Base-by-base conservation (phyloP, 2,888 invertebrate genomes). In the Cylindroiulus punctatus region DNA sequence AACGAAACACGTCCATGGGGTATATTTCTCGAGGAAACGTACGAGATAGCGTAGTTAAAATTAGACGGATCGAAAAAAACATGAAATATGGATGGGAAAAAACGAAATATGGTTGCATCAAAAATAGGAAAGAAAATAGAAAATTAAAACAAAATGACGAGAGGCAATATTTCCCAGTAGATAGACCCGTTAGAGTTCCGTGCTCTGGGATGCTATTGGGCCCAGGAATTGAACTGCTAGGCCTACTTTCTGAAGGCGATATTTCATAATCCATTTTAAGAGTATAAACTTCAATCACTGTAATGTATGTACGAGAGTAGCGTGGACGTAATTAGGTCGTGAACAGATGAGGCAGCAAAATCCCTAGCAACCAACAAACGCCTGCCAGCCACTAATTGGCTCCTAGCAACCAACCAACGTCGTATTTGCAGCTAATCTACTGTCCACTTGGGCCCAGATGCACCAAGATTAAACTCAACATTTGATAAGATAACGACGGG, bases 261-360 rank as follows among this genome's bases (percentile, higher is more conserved):
- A 76, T 76, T 76, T 76, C 76, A 76, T 76, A 76, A 76, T 76
- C 76, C 30, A 30, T 76, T 76, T 76, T 76, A 76, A 76, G 76
- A 76, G 76, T 76, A 76, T 76, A 76, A 76, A 76, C 76, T 76
- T 76, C 76, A 76, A 76, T 76, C 76, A 76, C 76, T 76, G 76
- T 76, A 76, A 76, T 76, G 76, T 76, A 76, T 76, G 76, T 76
- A 76, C 30, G 76, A 76, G 76, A 30, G 76, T 30, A 76, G 76
- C 76, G 30, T 76, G 76, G 76, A 76, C 76, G 76, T 76, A 76
- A 76, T 76, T 76, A 76, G 76, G 76, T 76, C 76, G 76, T 30
- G 76, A 76, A 76, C 76, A 76, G 76, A 76, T 76, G 76, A 76
- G 76, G 76, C 76, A 76, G 76, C 76, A 76, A 76, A 76, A 76